phyloP scores from a whole-genome alignment of 2,113 vertebrate species.

The Plestiodon gilberti region DNA sequence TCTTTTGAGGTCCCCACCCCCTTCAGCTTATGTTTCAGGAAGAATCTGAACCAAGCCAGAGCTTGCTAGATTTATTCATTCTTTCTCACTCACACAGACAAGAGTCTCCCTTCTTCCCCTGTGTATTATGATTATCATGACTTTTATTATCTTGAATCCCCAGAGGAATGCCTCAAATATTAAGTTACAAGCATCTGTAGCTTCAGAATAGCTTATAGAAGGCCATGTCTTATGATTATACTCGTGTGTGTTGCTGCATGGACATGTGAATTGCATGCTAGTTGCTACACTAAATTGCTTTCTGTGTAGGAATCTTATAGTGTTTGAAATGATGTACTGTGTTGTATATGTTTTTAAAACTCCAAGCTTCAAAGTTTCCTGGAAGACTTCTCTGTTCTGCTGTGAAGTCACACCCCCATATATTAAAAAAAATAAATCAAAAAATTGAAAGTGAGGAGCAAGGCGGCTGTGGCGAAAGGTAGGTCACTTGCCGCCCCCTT shows the following conservation, averaged over 20 bases:
- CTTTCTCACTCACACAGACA: neutral
- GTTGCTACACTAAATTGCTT: neutral
- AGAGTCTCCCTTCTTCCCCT: neutral
- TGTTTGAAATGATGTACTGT: neutral
- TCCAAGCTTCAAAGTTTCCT: neutral
- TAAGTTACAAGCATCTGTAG: neutral
- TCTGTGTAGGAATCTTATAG: neutral
- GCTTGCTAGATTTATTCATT: conserved; percentile 5
- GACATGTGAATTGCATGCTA: neutral
- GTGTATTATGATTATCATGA: neutral
- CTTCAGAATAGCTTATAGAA: neutral
- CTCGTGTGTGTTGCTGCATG: neutral
- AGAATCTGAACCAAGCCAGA: neutral
- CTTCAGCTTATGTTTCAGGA: conserved; percentile 18
- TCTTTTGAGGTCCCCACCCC: neutral
- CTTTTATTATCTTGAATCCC: neutral
- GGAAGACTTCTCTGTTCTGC: too few species aligned
- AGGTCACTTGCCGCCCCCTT: too few species aligned
- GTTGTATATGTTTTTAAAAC: neutral
- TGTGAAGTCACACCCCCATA: too few species aligned
- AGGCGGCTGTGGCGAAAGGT: too few species aligned
- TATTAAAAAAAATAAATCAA: too few species aligned
- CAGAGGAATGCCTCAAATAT: neutral
- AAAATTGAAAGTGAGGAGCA: too few species aligned
- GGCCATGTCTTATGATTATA: neutral